Conservation (phyloP, 35 echinoderm and acorn worm genomes). For the Chiridota heheva region DNA sequence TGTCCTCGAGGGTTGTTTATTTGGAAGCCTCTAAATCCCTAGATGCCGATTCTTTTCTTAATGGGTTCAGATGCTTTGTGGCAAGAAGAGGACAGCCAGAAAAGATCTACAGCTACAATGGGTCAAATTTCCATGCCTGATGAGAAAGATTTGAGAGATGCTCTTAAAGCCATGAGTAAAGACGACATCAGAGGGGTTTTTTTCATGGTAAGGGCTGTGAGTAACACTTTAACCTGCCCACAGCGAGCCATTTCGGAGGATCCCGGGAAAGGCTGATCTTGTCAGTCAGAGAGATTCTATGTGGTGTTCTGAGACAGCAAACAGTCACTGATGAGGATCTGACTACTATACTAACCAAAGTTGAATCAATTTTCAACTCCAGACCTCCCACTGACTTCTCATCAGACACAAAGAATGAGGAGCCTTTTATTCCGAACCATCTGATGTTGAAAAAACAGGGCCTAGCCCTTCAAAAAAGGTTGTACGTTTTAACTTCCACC, state of each 20-base stretch:
- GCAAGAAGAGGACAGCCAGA: slow-evolving; percentile 25
- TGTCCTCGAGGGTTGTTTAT: slow-evolving; percentile 35
- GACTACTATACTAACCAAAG: slow-evolving; percentile 23
- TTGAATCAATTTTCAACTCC: slow-evolving; percentile 47
- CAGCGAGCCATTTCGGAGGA: slow-evolving; percentile 37
- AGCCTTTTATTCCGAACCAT: slow-evolving; percentile 63
- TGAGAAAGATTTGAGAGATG: slow-evolving; percentile 1
- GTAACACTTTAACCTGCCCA: slow-evolving; percentile 13
- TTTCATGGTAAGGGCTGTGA: slow-evolving; percentile 12
- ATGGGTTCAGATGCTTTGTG: slow-evolving; percentile 17
- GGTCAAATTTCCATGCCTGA: slow-evolving; percentile 39
- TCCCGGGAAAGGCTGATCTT: slow-evolving; percentile 42
- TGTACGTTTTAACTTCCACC: too few species aligned
- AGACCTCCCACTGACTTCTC: slow-evolving; percentile 31
- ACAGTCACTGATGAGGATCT: slow-evolving; percentile 33
- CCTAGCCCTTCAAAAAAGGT: background rate
- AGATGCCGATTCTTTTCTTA: slow-evolving; percentile 39
- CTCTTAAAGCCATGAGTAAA: slow-evolving; percentile 12
- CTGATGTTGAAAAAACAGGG: background rate
- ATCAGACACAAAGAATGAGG: slow-evolving; percentile 24
- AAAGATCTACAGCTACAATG: slow-evolving; percentile 29
- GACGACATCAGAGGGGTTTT: background rate
- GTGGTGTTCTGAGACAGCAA: slow-evolving; percentile 2
- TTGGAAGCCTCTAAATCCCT: slow-evolving; percentile 15
- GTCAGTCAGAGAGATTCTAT: background rate